Evolutionary conservation across 35 echinoderm and acorn worm species (phyloP).

Genomic region (Diadema setosum): DNA sequence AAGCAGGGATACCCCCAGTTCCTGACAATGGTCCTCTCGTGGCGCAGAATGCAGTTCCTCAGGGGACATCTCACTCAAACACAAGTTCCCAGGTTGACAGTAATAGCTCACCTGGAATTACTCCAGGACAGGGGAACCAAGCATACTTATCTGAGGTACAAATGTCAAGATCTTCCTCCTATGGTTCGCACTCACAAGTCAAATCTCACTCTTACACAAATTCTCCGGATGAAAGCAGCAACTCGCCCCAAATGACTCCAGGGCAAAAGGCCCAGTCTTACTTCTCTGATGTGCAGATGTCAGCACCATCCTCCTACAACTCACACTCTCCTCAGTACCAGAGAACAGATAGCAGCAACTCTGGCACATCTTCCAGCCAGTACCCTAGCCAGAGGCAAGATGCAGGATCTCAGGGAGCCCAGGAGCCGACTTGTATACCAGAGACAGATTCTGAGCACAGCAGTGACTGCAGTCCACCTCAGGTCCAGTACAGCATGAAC

Average conservation of each 20-base stretch:
- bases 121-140: too few relatives aligned
- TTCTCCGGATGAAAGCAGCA: background rate
- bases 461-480: background rate
- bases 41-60: too few relatives aligned
- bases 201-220: too few relatives aligned
- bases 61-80: too few relatives aligned
- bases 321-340: background rate
- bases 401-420: background rate
- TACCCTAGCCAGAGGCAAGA: background rate
- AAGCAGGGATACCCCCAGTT: too few relatives aligned
- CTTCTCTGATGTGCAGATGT: background rate
- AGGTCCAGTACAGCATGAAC: background rate
- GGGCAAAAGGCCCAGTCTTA: background rate
- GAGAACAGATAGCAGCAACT: background rate
- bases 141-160: too few relatives aligned
- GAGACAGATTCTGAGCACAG: slow-evolving; percentile 11
- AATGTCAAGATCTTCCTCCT: too few relatives aligned
- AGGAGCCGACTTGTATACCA: background rate
- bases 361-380: background rate
- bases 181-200: too few relatives aligned
- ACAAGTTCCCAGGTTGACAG: too few relatives aligned
- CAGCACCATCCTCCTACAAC: background rate
- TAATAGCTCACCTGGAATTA: too few relatives aligned
- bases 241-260: background rate
- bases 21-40: too few relatives aligned